A percentile compares a stretch with the other conserved stretches of the same genome.
Evolutionary conservation across 2,113 vertebrate genomes (phyloP).

Genomic region (Hypanus sabinus): DNA sequence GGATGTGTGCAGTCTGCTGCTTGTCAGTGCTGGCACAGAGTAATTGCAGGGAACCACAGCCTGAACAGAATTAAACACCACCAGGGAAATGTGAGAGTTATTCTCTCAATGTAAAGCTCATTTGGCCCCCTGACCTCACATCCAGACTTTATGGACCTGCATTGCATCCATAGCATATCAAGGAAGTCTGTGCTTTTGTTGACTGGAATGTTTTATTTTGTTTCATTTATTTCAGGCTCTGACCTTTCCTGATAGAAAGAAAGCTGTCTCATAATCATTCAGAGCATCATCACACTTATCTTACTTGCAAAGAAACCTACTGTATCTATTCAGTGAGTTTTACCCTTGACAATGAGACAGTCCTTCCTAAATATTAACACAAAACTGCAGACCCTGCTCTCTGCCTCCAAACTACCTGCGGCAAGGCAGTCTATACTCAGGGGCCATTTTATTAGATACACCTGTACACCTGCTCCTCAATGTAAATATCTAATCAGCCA

Average conservation of each 20-base stretch:
- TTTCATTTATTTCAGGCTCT: slow-evolving; percentile 19
- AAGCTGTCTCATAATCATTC: slow-evolving; percentile 25
- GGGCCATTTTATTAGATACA: too few relatives aligned
- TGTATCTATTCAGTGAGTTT: background rate
- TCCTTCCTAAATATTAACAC: background rate
- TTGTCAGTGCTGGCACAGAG: background rate
- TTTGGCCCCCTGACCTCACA: background rate
- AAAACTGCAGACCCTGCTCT: too few relatives aligned
- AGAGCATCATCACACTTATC: background rate
- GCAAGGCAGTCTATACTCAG: background rate
- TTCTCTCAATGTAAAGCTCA: background rate
- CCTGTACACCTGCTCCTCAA: too few relatives aligned
- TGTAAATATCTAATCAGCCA: too few relatives aligned
- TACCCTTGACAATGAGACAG: background rate
- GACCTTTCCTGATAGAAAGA: background rate
- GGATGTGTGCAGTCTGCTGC: too few relatives aligned
- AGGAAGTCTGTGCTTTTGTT: background rate
- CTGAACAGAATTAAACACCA: slow-evolving; percentile 25
- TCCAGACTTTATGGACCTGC: background rate
- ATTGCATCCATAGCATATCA: background rate
- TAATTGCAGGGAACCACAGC: too few relatives aligned
- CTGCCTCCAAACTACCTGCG: background rate
- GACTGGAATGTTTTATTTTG: background rate
- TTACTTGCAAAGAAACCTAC: background rate
- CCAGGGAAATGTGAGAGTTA: background rate